A percentile compares a stretch with the other conserved stretches of the same genome.
phyloP scores from a whole-genome alignment of 2,113 vertebrate genomes.

The Porphyrio hochstetteri region DNA sequence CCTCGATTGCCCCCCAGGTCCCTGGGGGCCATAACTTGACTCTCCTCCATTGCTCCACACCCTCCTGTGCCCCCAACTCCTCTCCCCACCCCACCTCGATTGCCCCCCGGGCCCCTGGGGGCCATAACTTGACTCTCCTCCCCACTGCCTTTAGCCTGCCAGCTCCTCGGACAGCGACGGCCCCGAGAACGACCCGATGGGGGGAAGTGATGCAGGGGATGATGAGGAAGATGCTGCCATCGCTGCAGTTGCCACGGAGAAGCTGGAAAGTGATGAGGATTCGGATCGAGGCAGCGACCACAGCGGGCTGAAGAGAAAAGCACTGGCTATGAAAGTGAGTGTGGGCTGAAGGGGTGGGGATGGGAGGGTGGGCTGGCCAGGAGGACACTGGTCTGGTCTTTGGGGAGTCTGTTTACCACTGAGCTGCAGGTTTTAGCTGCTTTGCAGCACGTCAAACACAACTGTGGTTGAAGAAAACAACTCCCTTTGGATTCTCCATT shows the following conservation, averaged over 20 bases:
- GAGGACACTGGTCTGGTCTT: accelerated
- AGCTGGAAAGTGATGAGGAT: conserved; percentile 82
- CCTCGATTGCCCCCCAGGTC: no score
- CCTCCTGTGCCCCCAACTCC: no score
- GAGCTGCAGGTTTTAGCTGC: neutral
- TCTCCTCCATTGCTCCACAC: no score
- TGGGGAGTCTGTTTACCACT: neutral
- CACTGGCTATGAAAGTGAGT: conserved; percentile 68
- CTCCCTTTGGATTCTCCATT: neutral
- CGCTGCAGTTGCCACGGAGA: conserved; percentile 15
- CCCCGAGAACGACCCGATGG: conserved; percentile 76
- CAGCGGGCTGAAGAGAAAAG: conserved; percentile 76
- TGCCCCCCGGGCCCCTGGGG: no score
- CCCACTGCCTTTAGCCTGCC: conserved; percentile 68
- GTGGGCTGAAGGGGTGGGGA: accelerated
- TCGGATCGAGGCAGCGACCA: conserved; percentile 88
- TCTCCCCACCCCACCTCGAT: no score
- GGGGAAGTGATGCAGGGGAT: conserved; percentile 73
- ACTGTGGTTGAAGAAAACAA: accelerated
- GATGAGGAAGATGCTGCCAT: conserved; percentile 66
- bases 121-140: accelerated
- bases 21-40: no score
- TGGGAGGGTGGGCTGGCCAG: neutral
- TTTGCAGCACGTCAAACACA: accelerated
- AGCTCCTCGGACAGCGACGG: conserved; percentile 93